These are phyloP conservation scores for Heterodera schachtii DNA, from an alignment of 1,140 invertebrate species.

Conservation along the genomic window DNA sequence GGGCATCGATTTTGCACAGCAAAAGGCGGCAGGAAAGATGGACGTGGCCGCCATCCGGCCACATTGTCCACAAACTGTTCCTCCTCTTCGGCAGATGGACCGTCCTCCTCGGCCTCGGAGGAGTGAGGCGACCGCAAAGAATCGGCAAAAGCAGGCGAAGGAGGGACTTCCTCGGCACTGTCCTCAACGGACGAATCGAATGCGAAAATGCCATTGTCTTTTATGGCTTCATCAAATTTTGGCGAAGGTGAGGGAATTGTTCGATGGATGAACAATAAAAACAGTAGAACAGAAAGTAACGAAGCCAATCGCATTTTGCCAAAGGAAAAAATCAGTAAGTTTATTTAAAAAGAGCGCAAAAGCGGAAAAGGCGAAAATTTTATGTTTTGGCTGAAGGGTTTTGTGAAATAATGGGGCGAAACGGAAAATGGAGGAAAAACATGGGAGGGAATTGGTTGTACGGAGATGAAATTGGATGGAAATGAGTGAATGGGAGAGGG, in stretches of 20 bases:
- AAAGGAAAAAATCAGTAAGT: not conserved
- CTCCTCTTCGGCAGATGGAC: not conserved
- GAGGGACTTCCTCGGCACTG: not conserved
- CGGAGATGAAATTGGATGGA: not conserved
- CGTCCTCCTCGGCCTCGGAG: not conserved
- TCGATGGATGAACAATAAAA: not conserved
- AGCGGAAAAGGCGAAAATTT: not conserved
- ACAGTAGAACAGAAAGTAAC: not conserved
- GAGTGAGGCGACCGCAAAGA: not conserved
- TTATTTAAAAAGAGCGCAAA: not conserved
- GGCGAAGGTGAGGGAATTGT: not conserved
- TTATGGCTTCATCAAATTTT: not conserved
- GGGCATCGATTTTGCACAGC: not conserved
- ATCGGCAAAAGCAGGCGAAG: not conserved
- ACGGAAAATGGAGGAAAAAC: not conserved
- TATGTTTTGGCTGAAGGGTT: too few species aligned
- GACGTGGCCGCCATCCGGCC: not conserved
- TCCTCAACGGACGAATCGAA: not conserved
- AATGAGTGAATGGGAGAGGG: not conserved
- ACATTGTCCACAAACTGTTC: conserved; percentile 24
- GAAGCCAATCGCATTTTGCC: conserved; percentile 5
- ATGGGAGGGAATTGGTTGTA: not conserved
- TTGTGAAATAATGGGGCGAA: not conserved
- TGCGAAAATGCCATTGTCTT: not conserved
- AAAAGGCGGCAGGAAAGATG: not conserved